phyloP scores from a whole-genome alignment of 2,113 vertebrate genomes.

The Dolichallabes microphthalmus region DNA sequence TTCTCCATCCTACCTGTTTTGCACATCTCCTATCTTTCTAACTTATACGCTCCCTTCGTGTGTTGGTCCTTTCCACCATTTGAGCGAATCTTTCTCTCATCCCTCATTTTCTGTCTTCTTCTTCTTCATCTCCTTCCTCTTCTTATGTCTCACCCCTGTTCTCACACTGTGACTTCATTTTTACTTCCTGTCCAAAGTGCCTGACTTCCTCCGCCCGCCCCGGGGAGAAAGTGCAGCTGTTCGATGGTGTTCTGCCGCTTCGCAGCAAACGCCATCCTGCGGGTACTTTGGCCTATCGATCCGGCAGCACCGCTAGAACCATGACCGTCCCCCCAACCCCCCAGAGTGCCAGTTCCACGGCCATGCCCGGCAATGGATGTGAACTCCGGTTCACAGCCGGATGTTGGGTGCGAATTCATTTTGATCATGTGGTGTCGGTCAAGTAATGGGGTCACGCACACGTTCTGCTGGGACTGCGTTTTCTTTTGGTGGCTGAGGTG shows the following conservation, averaged over 20 bases:
- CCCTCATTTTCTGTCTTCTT: slow-evolving; percentile 31
- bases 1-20: not conserved
- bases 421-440: slow-evolving; percentile 85
- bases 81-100: slow-evolving; percentile 27
- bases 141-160: slow-evolving; percentile 11
- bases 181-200: slow-evolving; percentile 80
- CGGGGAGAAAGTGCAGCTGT: slow-evolving; percentile 86
- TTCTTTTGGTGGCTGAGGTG: slow-evolving; percentile 77
- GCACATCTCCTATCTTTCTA: not conserved
- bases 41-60: not conserved
- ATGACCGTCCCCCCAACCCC: slow-evolving; percentile 67
- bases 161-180: slow-evolving; percentile 88
- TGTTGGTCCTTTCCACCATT: slow-evolving; percentile 1
- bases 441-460: slow-evolving; percentile 77
- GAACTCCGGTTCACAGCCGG: slow-evolving; percentile 71
- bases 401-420: slow-evolving; percentile 83
- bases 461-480: slow-evolving; percentile 81
- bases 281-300: slow-evolving; percentile 62
- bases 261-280: slow-evolving; percentile 80
- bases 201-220: slow-evolving; percentile 63
- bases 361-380: slow-evolving; percentile 33
- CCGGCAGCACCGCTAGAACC: slow-evolving; percentile 59
- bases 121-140: too few relatives aligned
- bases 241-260: slow-evolving; percentile 87
- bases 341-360: slow-evolving; percentile 61